These are phyloP conservation scores for Myrmecobius fasciatus DNA, from an alignment of 2,113 vertebrate species.

Conservation along the genomic window DNA sequence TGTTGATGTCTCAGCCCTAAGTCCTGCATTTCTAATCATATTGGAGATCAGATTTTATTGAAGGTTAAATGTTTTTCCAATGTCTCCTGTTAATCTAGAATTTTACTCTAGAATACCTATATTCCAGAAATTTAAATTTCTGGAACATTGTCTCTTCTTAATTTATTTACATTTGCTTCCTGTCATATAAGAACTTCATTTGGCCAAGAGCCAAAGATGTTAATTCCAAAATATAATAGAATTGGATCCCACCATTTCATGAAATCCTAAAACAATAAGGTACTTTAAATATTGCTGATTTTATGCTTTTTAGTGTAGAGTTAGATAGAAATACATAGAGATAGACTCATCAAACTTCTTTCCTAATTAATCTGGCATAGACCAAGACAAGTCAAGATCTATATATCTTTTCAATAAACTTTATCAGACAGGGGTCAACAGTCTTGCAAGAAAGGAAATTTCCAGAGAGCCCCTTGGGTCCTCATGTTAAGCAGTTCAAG, in stretches of 20 bases:
- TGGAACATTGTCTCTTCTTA: neutral
- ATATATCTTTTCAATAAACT: neutral
- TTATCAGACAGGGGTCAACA: neutral
- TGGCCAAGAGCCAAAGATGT: neutral
- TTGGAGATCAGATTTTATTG: neutral
- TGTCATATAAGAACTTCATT: neutral
- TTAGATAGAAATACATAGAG: neutral
- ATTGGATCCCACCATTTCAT: neutral
- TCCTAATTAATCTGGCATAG: neutral
- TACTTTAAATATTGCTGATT: neutral
- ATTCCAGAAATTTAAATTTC: neutral
- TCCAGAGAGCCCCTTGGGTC: neutral
- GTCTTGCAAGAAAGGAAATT: neutral
- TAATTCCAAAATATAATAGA: neutral
- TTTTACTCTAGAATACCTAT: neutral
- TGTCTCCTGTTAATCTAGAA: neutral
- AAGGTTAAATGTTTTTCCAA: neutral
- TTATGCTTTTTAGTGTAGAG: neutral
- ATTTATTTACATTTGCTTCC: neutral
- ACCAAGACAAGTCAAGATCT: neutral
- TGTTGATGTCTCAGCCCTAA: neutral
- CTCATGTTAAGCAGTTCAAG: neutral
- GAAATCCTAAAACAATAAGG: neutral
- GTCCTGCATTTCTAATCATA: neutral
- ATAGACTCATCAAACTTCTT: neutral